Evolutionary conservation across 2,113 vertebrate genomes (phyloP).

Genomic region (Agapornis roseicollis): DNA sequence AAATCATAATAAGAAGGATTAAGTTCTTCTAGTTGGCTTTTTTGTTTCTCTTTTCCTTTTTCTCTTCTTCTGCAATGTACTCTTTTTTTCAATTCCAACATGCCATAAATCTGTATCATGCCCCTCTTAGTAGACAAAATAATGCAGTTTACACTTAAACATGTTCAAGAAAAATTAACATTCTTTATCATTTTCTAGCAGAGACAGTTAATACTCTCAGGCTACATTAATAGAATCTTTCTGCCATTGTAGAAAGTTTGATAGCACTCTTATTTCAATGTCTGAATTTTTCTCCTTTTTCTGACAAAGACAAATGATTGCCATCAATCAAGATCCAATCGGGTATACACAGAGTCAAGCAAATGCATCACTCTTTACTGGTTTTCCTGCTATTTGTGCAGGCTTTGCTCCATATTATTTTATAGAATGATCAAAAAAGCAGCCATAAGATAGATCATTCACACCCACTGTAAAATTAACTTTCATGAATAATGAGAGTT

Average conservation of each 20-base stretch:
- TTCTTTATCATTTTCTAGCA: slow-evolving; percentile 81
- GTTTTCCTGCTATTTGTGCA: slow-evolving; percentile 82
- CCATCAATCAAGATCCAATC: slow-evolving; percentile 91
- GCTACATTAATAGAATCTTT: slow-evolving; percentile 86
- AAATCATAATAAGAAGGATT: slow-evolving; percentile 88
- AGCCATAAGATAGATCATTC: slow-evolving; percentile 84
- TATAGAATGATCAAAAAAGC: slow-evolving; percentile 84
- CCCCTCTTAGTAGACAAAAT: slow-evolving; percentile 70
- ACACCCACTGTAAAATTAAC: slow-evolving; percentile 87
- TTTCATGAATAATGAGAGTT: slow-evolving; percentile 88
- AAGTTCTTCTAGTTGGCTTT: slow-evolving; percentile 61
- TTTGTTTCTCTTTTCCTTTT: background rate
- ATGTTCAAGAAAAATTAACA: slow-evolving; percentile 77
- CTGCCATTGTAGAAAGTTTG: slow-evolving; percentile 86
- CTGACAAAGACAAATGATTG: slow-evolving; percentile 92
- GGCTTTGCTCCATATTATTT: slow-evolving; percentile 86
- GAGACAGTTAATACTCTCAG: slow-evolving; percentile 80
- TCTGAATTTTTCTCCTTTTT: slow-evolving; percentile 83
- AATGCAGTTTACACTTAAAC: slow-evolving; percentile 75
- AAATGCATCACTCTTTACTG: slow-evolving; percentile 83
- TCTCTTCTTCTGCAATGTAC: slow-evolving; percentile 24
- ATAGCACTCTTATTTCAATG: slow-evolving; percentile 87
- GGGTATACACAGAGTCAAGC: slow-evolving; percentile 77
- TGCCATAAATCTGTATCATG: slow-evolving; percentile 70
- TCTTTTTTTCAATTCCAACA: slow-evolving; percentile 40